Conservation (phyloP, 2,797 vertebrate species). For the Vireo griseus region DNA sequence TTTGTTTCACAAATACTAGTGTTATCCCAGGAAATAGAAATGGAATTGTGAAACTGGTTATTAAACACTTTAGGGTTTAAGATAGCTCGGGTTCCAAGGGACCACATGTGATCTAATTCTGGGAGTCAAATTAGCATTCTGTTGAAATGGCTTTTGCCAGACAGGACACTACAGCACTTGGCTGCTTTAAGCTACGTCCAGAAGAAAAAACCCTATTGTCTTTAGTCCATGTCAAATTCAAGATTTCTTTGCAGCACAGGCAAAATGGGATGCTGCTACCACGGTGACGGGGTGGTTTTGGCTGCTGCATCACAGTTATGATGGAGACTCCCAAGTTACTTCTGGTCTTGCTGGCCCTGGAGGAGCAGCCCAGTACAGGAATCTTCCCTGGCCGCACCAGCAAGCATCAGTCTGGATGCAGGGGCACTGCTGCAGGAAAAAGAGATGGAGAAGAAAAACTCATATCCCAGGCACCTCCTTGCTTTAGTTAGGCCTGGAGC, state of each 20-base stretch:
- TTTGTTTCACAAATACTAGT: not conserved
- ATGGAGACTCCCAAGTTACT: not conserved
- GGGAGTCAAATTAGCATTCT: not conserved
- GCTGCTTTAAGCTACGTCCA: not conserved
- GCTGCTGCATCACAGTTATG: not conserved
- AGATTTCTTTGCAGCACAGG: not conserved
- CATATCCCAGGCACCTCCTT: not conserved
- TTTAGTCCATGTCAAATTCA: not conserved
- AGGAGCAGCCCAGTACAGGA: not conserved
- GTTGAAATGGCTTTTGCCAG: not conserved
- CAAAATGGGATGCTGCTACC: not conserved
- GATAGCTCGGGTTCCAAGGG: not conserved
- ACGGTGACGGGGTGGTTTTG: not conserved
- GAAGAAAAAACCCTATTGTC: not conserved
- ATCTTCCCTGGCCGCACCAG: not conserved
- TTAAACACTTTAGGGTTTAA: not conserved
- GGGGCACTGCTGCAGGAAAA: not conserved
- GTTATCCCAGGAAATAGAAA: not conserved
- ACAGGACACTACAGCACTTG: not conserved
- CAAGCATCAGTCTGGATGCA: not conserved
- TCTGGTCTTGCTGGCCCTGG: not conserved
- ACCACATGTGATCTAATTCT: rapidly evolving
- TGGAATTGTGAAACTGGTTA: rapidly evolving
- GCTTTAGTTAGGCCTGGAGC: not conserved
- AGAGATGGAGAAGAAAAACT: not conserved